These are phyloP conservation scores for Syrmaticus mikado DNA, from an alignment of 2,113 vertebrate genomes.

Conservation along the genomic window DNA sequence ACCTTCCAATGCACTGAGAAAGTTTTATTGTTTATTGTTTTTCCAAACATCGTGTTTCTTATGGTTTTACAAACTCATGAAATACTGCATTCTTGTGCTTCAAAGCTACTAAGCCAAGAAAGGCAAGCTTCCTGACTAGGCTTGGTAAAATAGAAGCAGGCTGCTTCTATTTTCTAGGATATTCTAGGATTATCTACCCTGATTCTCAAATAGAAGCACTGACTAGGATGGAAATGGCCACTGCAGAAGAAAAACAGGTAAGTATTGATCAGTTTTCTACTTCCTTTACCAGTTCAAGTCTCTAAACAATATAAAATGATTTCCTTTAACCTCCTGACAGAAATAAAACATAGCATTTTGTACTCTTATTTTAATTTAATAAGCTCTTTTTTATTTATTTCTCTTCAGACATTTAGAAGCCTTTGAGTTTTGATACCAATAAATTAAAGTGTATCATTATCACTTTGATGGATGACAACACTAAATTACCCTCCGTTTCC, in stretches of 20 bases:
- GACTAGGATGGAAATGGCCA: not conserved
- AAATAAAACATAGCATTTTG: not conserved
- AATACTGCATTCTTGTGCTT: not conserved
- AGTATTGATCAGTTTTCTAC: not conserved
- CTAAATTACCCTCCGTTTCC: conserved; percentile 9
- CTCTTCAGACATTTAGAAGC: not conserved
- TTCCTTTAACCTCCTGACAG: not conserved
- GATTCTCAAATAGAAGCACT: not conserved
- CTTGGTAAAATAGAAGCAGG: not conserved
- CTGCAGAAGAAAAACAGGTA: not conserved
- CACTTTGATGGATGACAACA: conserved; percentile 35
- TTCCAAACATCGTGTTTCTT: not conserved
- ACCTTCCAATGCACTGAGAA: not conserved
- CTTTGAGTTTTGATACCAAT: not conserved
- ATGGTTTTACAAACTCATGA: not conserved
- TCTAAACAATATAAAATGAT: not conserved
- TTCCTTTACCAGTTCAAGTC: not conserved
- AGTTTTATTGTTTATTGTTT: not conserved
- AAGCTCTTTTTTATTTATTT: not conserved
- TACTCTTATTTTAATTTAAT: not conserved
- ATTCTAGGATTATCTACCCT: not conserved
- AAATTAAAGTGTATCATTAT: conserved; percentile 19
- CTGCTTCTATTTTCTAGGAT: no score
- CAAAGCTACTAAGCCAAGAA: not conserved
- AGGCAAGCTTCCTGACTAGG: not conserved